These are phyloP conservation scores for Saxicola maurus DNA, from an alignment of 2,797 vertebrate genomes.

Conservation along the genomic window DNA sequence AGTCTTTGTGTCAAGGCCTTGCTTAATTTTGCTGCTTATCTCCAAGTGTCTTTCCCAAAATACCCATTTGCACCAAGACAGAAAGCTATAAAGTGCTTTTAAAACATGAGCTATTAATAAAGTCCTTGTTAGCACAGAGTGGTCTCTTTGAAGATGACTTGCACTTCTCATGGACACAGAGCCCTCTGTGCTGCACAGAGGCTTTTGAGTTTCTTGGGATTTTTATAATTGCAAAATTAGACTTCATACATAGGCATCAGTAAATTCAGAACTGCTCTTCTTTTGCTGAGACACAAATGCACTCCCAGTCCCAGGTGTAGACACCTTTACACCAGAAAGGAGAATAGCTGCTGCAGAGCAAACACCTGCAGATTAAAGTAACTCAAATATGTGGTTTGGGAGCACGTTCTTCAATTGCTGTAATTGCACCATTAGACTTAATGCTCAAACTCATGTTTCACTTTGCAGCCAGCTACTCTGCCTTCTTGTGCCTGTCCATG, in stretches of 20 bases:
- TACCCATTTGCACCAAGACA: background rate
- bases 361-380: background rate
- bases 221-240: background rate
- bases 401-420: fast-evolving
- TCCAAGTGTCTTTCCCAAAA: background rate
- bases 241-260: background rate
- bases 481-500: background rate
- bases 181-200: background rate
- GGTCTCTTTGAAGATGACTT: slow-evolving; percentile 18
- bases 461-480: background rate
- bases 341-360: background rate
- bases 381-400: background rate
- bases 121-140: background rate
- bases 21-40: slow-evolving; percentile 30
- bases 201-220: background rate
- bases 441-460: background rate
- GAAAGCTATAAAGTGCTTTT: background rate
- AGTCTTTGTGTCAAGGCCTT: background rate
- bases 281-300: background rate
- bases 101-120: background rate
- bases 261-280: background rate
- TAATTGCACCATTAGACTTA: background rate
- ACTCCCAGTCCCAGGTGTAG: background rate
- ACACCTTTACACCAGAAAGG: background rate
- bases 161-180: background rate